Conservation (phyloP, 2,113 vertebrate genomes). For the Actenoides hombroni region DNA sequence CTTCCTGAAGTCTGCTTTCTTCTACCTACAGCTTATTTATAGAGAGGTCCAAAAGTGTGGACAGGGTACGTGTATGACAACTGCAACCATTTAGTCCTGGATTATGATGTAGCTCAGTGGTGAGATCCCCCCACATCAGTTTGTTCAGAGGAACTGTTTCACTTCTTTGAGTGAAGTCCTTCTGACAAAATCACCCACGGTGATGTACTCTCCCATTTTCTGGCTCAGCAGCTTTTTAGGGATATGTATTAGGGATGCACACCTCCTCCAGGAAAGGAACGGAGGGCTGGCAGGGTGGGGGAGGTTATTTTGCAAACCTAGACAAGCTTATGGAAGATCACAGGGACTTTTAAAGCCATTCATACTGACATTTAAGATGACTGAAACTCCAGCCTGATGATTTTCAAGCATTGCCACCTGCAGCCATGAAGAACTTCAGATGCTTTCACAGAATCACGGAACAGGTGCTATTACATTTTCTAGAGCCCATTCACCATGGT, state of each 20-base stretch:
- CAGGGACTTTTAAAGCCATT: not conserved
- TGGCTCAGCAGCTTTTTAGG: not conserved
- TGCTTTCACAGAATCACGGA: not conserved
- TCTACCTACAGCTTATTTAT: not conserved
- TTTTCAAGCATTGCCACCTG: not conserved
- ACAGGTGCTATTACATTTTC: not conserved
- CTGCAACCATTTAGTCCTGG: not conserved
- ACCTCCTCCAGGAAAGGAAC: not conserved
- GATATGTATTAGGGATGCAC: not conserved
- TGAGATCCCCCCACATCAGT: not conserved
- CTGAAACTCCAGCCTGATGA: not conserved
- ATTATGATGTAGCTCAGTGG: not conserved
- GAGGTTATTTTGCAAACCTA: not conserved
- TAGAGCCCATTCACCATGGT: not conserved
- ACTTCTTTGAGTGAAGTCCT: not conserved
- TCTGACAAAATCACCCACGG: not conserved
- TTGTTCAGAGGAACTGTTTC: not conserved
- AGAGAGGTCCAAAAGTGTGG: not conserved
- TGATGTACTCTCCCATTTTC: not conserved
- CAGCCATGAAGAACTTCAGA: not conserved
- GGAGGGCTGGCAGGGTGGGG: not conserved
- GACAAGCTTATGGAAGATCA: not conserved
- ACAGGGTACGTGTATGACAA: not conserved
- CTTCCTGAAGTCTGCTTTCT: not conserved
- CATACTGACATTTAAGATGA: not conserved